phyloP scores from a whole-genome alignment of 2,888 invertebrate species.

The Lepidochrysops patricia region DNA sequence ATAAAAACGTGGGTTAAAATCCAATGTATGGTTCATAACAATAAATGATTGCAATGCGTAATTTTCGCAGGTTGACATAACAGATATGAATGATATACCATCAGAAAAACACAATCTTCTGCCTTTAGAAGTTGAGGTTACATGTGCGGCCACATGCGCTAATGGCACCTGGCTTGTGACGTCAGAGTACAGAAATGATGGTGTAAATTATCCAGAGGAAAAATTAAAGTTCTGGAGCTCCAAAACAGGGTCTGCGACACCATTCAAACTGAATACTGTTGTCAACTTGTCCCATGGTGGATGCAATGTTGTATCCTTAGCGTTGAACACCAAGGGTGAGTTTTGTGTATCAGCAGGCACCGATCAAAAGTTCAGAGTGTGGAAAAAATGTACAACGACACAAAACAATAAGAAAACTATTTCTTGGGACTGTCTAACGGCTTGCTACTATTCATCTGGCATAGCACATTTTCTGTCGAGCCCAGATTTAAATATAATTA shows the following conservation, averaged over 20 bases:
- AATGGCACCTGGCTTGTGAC: constrained; percentile 58
- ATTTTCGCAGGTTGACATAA: constrained; percentile 59
- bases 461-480: constrained; percentile 45
- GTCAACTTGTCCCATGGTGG: constrained; percentile 63
- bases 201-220: constrained; percentile 57
- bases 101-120: constrained; percentile 54
- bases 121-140: constrained; percentile 61
- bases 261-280: constrained; percentile 54
- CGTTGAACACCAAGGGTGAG: constrained; percentile 47
- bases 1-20: no score
- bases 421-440: constrained; percentile 53
- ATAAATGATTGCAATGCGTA: no score
- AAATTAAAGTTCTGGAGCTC: constrained; percentile 58
- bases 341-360: constrained; percentile 62
- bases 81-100: constrained; percentile 54
- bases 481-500: constrained; percentile 47
- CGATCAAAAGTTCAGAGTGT: constrained; percentile 60
- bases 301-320: constrained; percentile 51
- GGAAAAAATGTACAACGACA: constrained; percentile 42
- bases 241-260: constrained; percentile 33
- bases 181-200: constrained; percentile 62
- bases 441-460: constrained; percentile 64
- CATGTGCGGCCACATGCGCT: constrained; percentile 53
- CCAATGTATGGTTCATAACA: no score
- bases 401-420: constrained; percentile 31